These are phyloP conservation scores for Abscondita cerata DNA, from an alignment of 2,888 invertebrate genomes.

Conservation along the genomic window DNA sequence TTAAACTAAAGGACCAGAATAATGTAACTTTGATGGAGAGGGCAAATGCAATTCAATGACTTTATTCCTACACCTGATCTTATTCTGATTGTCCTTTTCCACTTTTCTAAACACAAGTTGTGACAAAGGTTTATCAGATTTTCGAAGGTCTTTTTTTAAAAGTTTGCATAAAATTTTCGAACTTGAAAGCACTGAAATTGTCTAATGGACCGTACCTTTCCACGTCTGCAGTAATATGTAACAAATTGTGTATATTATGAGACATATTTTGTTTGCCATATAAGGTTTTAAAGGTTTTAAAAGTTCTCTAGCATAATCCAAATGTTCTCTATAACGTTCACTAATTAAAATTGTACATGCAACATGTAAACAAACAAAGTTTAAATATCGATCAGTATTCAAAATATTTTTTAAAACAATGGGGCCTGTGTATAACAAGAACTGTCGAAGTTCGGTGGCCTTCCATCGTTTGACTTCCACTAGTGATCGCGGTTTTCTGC, in stretches of 20 bases:
- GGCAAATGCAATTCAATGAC: not conserved
- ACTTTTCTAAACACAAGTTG: slow-evolving; percentile 7
- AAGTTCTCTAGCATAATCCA: slow-evolving; percentile 15
- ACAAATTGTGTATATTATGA: slow-evolving; percentile 19
- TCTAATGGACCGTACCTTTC: slow-evolving; percentile 14
- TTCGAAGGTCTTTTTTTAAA: not conserved
- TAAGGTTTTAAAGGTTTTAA: slow-evolving; percentile 16
- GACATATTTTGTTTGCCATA: slow-evolving; percentile 19
- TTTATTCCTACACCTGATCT: not conserved
- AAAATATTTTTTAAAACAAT: slow-evolving; percentile 26
- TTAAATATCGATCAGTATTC: slow-evolving; percentile 17
- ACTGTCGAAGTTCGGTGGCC: slow-evolving; percentile 30
- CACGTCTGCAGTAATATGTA: slow-evolving; percentile 19
- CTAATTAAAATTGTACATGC: slow-evolving; percentile 20
- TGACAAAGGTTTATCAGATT: slow-evolving; percentile 8
- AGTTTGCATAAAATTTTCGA: slow-evolving; percentile 16
- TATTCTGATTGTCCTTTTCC: slow-evolving; percentile 4
- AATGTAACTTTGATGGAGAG: not conserved
- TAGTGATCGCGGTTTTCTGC: slow-evolving; percentile 28
- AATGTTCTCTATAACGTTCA: slow-evolving; percentile 13
- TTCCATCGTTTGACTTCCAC: slow-evolving; percentile 35
- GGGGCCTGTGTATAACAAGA: slow-evolving; percentile 34
- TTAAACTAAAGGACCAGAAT: not conserved
- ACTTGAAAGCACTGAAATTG: slow-evolving; percentile 15
- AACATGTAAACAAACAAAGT: slow-evolving; percentile 27